Evolutionary conservation across 1,140 invertebrate genomes (phyloP), one percentile per base, ranked within the genome.

Genomic region (Brachionus rotundiformis): DNA sequence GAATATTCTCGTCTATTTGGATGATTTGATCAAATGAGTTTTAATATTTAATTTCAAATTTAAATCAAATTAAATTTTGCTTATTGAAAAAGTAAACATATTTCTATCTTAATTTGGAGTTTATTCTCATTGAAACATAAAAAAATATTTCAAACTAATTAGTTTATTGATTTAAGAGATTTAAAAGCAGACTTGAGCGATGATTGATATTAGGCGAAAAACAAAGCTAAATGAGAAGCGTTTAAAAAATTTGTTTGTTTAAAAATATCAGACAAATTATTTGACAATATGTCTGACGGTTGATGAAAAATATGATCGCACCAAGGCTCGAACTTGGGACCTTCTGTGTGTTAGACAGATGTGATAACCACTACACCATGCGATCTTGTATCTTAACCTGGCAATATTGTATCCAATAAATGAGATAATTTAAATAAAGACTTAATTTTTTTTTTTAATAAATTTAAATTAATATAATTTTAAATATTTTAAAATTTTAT

Each of bases 311-410:
- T 19, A 54, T 54, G 47, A 54, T 54, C 47, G 47, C 47, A 54
- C 47, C 47, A 54, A 54, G 47, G 47, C 16, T 54, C 47, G 47
- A 54, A 54, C 47, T 54, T 54, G 47, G 47, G 47, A 54, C 47
- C 47, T 54, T 16, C 47, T 54, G 47, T 54, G 47, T 54, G 47
- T 54, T 54, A 54, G 47, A 54, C 47, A 54, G 47, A 19, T 54
- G 47, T 54, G 47, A 54, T 54, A 54, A 54, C 47, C 47, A 54
- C 47, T 54, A 54, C 47, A 54, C 47, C 47, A 54, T 54, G 47
- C 47, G 47, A 54, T 54, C 47, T 54, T 7, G n/a, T 19, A 8
- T 19, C 8, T 54, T 8, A 54, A 19, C 13, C 1, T 39, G 13
- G 1, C 5, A 39, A 39, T 10, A 6, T 39, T 39, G 7, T 6